Evolutionary conservation across 2,113 vertebrate genomes (phyloP).

Genomic region (Helogale parvula): DNA sequence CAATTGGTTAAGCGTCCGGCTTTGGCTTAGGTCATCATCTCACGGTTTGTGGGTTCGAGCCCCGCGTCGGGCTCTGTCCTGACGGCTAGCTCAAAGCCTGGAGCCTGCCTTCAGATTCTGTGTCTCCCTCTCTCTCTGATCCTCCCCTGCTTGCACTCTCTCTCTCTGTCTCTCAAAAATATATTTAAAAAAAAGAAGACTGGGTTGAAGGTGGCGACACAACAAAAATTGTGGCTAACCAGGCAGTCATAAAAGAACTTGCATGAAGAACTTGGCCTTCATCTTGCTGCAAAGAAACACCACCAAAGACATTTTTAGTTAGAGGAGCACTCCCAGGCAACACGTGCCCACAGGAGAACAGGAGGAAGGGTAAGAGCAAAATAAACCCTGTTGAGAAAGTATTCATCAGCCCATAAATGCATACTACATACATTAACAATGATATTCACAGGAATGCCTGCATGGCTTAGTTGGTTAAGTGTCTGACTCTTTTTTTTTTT

Average conservation of each 20-base stretch:
- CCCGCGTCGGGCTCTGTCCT: too few relatives aligned
- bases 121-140: too few relatives aligned
- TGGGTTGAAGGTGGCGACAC: accelerated
- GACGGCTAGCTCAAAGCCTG: too few relatives aligned
- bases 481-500: too few relatives aligned
- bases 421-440: not conserved
- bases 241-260: not conserved
- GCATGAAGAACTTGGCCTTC: not conserved
- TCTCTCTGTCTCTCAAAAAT: too few relatives aligned
- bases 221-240: not conserved
- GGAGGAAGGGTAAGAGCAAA: not conserved
- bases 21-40: too few relatives aligned
- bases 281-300: not conserved
- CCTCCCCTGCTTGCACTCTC: too few relatives aligned
- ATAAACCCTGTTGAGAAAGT: not conserved
- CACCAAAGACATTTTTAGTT: not conserved
- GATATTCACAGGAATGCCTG: not conserved
- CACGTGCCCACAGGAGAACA: accelerated
- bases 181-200: not conserved
- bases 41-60: too few relatives aligned
- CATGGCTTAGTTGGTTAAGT: too few relatives aligned
- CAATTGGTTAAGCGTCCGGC: too few relatives aligned
- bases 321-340: not conserved
- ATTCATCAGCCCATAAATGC: not conserved
- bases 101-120: too few relatives aligned